Base-by-base conservation (phyloP, 2,113 vertebrate genomes). In the Corythornis cristatus region DNA sequence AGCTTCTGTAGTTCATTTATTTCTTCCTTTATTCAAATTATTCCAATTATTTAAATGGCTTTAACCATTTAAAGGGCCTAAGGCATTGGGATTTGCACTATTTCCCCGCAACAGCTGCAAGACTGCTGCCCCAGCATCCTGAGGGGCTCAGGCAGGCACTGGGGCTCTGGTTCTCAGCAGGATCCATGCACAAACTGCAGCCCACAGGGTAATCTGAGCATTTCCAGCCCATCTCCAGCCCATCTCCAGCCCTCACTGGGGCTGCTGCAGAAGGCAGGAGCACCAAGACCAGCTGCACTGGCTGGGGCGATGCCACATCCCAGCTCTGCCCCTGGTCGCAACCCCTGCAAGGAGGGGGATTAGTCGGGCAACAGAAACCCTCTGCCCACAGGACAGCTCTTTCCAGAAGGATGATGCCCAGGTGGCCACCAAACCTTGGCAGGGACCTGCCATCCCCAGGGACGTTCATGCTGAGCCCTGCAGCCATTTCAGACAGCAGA, bases 301-400 rank as follows among this genome's bases (percentile, higher is more conserved):
- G 25, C 35, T 6, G 1, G 15, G 51, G 35, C 33, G 57, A 65
- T 16, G 3, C 29, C 21, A 5, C 6, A 64, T 62, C 42, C 72
- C 65, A 33, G 71, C 78, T 66, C 31, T 58, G 51, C 26, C 46
- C n/a, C 26, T 0, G 3, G 40, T 7, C 22, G 2, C 45, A 58
- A 46, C 40, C 76, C 29, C 48, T 53, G 3, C 0, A 2, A 86
- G 45, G 22, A 73, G 33, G 25, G 31, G 40, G 58, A 77, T 17
- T 5, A 65, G 56, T 37, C 3, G 0, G 0, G 16, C 31, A 19
- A 42, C 7, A 46, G 71, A 53, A 85, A 28, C n/a, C 8, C 26
- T 0, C 0, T 3, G 5, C 16, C 15, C 1, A 0, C 7, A 31
- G 61, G 20, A 58, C 0, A 0, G 45, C 31, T 84, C 28, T 50